These are phyloP conservation scores for Sclerodermus sp. DNA, from an alignment of 2,888 invertebrate genomes.

Conservation along the genomic window DNA sequence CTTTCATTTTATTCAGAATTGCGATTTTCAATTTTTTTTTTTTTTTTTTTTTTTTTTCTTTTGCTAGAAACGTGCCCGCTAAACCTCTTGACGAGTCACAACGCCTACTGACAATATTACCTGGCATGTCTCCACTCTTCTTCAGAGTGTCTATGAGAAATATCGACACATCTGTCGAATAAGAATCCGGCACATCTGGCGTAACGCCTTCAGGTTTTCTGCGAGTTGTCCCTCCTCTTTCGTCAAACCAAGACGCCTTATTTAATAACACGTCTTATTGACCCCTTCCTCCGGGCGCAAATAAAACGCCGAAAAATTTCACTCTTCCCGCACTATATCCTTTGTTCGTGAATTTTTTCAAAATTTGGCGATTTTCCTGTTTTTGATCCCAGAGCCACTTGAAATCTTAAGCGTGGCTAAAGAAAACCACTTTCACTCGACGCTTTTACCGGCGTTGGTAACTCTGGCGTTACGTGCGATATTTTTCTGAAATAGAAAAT, in stretches of 20 bases:
- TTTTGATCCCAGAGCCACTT: background rate
- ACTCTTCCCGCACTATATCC: background rate
- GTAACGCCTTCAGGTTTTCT: conserved; percentile 30
- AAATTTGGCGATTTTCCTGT: background rate
- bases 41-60: too few species aligned
- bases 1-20: too few species aligned
- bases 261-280: conserved; percentile 12
- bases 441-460: conserved; percentile 6
- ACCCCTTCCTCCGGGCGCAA: background rate
- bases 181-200: conserved; percentile 47
- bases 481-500: conserved; percentile 20
- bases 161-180: conserved; percentile 51
- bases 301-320: too few species aligned
- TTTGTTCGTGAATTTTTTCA: background rate
- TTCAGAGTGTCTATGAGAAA: conserved; percentile 27
- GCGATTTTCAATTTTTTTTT: too few species aligned
- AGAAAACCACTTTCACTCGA: conserved; percentile 12
- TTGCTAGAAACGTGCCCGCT: conserved; percentile 2
- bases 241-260: conserved; percentile 1
- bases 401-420: conserved; percentile 9
- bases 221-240: conserved; percentile 8
- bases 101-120: conserved; percentile 35
- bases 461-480: conserved; percentile 6
- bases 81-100: conserved; percentile 15
- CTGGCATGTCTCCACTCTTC: conserved; percentile 30